A percentile compares a stretch with the other conserved stretches of the same genome.
These are phyloP conservation scores for Trachelus troglodyta DNA, from an alignment of 2,888 invertebrate species.

Conservation along the genomic window DNA sequence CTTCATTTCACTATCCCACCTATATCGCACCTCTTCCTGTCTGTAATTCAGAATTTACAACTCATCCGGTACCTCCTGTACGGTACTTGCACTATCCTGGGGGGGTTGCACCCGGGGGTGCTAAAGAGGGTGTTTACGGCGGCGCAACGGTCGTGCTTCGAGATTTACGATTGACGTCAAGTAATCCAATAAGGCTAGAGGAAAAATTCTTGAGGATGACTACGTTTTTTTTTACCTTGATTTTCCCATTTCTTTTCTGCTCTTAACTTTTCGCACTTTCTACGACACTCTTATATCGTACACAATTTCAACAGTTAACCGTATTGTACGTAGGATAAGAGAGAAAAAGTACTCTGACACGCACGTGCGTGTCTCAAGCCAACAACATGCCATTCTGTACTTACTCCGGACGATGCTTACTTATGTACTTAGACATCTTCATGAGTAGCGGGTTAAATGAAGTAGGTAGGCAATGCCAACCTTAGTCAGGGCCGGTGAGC, in stretches of 20 bases:
- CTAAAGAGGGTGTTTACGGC: conserved; percentile 26
- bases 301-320: conserved; percentile 6
- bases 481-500: too few relatives aligned
- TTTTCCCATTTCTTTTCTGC: too few relatives aligned
- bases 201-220: too few relatives aligned
- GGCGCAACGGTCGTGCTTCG: conserved; percentile 22
- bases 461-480: too few relatives aligned
- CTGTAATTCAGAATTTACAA: conserved; percentile 25
- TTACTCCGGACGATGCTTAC: conserved; percentile 27
- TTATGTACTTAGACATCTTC: conserved; percentile 21
- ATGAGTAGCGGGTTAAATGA: too few relatives aligned
- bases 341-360: too few relatives aligned
- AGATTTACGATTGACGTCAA: conserved; percentile 34
- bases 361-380: too few relatives aligned
- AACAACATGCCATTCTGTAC: conserved; percentile 16
- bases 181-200: conserved; percentile 34
- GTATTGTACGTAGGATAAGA: too few relatives aligned
- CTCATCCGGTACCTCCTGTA: not conserved
- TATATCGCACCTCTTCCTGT: not conserved
- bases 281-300: conserved; percentile 21
- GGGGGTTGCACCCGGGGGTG: not conserved
- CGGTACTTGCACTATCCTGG: too few relatives aligned
- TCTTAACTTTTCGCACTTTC: too few relatives aligned
- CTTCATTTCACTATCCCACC: not conserved
- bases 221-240: too few relatives aligned